These are phyloP conservation scores for Lepilemur septentrionalis DNA, from an alignment of 2,797 vertebrate genomes.

Conservation along the genomic window DNA sequence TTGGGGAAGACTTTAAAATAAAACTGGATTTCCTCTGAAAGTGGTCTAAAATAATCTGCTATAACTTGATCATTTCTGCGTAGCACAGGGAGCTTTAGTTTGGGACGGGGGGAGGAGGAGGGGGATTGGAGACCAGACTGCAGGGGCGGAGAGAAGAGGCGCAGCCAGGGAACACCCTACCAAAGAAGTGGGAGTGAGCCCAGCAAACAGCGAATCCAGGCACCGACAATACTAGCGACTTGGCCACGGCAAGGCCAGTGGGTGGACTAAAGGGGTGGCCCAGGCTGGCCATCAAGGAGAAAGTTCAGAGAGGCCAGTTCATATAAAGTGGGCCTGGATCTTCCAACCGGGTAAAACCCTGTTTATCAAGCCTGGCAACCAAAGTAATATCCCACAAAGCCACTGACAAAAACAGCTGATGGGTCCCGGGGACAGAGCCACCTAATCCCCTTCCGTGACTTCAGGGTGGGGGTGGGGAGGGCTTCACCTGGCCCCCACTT, in stretches of 20 bases:
- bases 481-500: background rate
- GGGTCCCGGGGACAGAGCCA: background rate
- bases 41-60: background rate
- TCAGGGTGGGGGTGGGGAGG: too few species aligned
- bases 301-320: background rate
- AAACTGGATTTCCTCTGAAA: background rate
- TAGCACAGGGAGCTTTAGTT: background rate
- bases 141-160: rapidly evolving
- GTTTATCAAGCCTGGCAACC: background rate
- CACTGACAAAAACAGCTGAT: background rate
- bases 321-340: background rate
- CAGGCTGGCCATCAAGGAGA: background rate
- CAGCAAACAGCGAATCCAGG: background rate
- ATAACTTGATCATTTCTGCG: background rate
- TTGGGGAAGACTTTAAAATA: background rate
- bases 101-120: rapidly evolving
- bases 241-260: background rate
- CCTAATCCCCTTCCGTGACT: background rate
- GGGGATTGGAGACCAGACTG: background rate
- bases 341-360: background rate
- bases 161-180: background rate
- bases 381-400: background rate
- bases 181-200: too few species aligned
- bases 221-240: background rate
- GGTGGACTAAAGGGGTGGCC: background rate